phyloP scores from a whole-genome alignment of 64 coral and sea anemone genomes.

The Montipora sp. region DNA sequence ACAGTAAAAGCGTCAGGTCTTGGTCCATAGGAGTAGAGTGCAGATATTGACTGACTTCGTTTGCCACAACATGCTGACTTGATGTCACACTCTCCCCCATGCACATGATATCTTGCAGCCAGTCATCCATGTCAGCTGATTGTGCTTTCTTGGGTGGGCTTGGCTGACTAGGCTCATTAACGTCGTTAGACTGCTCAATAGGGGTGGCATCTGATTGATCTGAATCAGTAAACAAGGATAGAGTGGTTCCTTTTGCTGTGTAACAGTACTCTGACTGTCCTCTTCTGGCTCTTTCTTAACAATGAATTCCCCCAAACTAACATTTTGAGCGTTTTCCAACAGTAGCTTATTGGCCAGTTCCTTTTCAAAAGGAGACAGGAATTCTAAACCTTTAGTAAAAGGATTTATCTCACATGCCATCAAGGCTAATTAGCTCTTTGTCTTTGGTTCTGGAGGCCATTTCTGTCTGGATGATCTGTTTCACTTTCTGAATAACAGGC shows the following conservation, averaged over 20 bases:
- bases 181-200: background rate
- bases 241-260: background rate
- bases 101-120: slow-evolving; percentile 19
- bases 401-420: background rate
- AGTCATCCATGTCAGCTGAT: slow-evolving; percentile 24
- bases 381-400: background rate
- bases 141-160: background rate
- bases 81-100: too few relatives aligned
- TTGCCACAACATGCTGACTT: too few relatives aligned
- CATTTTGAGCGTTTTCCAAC: background rate
- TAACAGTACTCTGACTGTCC: background rate
- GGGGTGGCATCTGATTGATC: background rate
- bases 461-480: too few relatives aligned
- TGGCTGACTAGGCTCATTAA: background rate
- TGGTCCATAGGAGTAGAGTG: too few relatives aligned
- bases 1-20: too few relatives aligned
- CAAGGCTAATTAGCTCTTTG: too few relatives aligned
- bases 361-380: slow-evolving; percentile 3
- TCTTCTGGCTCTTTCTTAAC: slow-evolving; percentile 1
- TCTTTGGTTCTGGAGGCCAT: too few relatives aligned
- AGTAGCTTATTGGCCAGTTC: slow-evolving; percentile 4
- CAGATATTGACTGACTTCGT: too few relatives aligned
- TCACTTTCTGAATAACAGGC: too few relatives aligned
- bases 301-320: background rate
- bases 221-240: background rate